Evolutionary conservation across 1,140 invertebrate species (phyloP).

Genomic region (Zaprionus ornatus): DNA sequence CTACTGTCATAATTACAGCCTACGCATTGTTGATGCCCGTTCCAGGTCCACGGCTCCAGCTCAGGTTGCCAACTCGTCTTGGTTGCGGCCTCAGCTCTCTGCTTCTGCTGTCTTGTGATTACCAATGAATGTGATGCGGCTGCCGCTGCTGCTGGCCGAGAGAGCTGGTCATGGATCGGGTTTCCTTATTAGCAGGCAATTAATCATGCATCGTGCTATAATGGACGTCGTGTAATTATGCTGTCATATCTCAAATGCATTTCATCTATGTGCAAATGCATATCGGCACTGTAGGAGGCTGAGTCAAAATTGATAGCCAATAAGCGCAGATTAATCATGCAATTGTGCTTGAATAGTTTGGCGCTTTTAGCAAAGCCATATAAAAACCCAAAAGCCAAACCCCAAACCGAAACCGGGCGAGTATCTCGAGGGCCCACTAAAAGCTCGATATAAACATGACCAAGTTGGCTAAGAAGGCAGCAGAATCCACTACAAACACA

Average conservation of each 20-base stretch:
- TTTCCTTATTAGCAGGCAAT: constrained; percentile 71
- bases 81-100: constrained; percentile 33
- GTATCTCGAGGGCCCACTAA: constrained; percentile 71
- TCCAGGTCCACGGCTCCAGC: constrained; percentile 27
- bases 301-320: constrained; percentile 71
- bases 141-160: not conserved
- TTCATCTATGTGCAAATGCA: constrained; percentile 68
- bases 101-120: constrained; percentile 41
- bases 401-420: not conserved
- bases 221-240: constrained; percentile 60
- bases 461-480: constrained; percentile 54
- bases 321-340: constrained; percentile 73
- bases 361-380: constrained; percentile 48
- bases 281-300: constrained; percentile 6
- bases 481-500: constrained; percentile 26
- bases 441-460: constrained; percentile 72
- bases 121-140: constrained; percentile 27
- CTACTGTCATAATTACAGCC: constrained; percentile 67
- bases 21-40: constrained; percentile 26
- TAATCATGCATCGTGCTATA: constrained; percentile 64
- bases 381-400: constrained; percentile 16
- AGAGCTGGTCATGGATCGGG: constrained; percentile 50
- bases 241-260: constrained; percentile 60
- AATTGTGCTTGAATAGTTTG: constrained; percentile 61
- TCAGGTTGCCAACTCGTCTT: constrained; percentile 48